Base-by-base conservation (phyloP, 2,113 vertebrate genomes). In the Cheirogaleus medius region DNA sequence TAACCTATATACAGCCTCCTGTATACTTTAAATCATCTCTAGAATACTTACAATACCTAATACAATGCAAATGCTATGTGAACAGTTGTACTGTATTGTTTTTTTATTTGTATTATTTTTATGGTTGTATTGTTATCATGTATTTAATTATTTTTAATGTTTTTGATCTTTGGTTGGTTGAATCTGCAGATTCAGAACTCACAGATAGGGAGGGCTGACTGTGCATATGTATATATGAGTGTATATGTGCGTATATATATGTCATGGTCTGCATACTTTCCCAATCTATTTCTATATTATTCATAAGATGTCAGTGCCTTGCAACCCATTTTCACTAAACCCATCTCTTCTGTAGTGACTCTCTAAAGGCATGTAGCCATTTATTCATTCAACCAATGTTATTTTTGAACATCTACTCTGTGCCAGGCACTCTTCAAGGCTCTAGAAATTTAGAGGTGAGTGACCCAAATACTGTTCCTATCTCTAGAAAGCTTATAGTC, bases 231-330 rank as follows among this genome's bases (percentile, higher is more conserved):
- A 23, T 8, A 8, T 58, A 18, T 76, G 10, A 63, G 6, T 60
- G 44, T 7, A 5, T 6, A 21, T 34, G 21, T 11, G 8, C 8
- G 3, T n/a, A 9, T 27, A 1, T 49, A 15, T n/a, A 3, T 29
- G 5, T 68, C 49, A 52, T 34, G 29, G 10, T 71, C n/a, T 69
- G 4, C 23, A 63, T 3, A 84, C 21, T 63, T 77, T 58, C 21
- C 84, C 17, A 89, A 83, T 76, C 25, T 69, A 42, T 68, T 77
- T 69, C 17, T 34, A 42, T 77, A 27, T n/a, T 39, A 54, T 86
- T 54, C 74, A 25, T 68, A 15, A 81, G 10, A 64, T 34, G 34
- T 80, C 6, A 34, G 13, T 47, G 7, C 66, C 34, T 34, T 90
- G 12, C 11, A 78, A 7, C 34, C 9, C 64, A 52, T 14, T 32